Conservation (phyloP, 2,888 invertebrate species). For the Myopa testacea region DNA sequence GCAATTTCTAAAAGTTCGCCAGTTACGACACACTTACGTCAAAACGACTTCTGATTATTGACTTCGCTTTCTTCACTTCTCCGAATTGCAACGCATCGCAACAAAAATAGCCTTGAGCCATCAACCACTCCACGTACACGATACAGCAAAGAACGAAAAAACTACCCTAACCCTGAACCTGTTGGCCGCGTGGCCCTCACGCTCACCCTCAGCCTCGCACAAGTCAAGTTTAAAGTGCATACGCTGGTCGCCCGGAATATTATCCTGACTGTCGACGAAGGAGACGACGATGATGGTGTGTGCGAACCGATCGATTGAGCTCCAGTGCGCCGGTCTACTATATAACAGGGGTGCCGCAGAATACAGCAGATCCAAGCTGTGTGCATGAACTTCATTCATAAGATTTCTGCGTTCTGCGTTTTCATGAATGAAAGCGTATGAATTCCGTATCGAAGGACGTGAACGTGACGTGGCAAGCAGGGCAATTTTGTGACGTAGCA, state of each 20-base stretch:
- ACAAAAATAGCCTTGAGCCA: background rate
- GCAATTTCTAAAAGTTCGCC: too few species aligned
- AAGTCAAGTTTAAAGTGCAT: slow-evolving; percentile 19
- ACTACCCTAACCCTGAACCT: slow-evolving; percentile 30
- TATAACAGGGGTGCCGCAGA: slow-evolving; percentile 46
- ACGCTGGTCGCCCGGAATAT: background rate
- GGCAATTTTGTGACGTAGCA: slow-evolving; percentile 38
- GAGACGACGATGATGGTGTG: background rate
- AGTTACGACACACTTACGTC: too few species aligned
- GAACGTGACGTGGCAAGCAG: slow-evolving; percentile 11
- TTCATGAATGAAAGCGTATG: slow-evolving; percentile 59
- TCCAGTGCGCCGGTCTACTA: slow-evolving; percentile 48
- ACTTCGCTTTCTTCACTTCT: background rate
- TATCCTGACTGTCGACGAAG: background rate
- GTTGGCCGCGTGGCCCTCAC: slow-evolving; percentile 7
- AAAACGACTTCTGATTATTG: background rate
- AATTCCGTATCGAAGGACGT: too few species aligned
- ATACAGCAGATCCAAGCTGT: slow-evolving; percentile 20
- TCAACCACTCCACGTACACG: background rate
- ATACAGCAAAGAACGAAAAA: background rate
- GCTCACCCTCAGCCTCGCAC: slow-evolving; percentile 22
- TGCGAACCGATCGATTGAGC: slow-evolving; percentile 51
- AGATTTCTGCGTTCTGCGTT: slow-evolving; percentile 29
- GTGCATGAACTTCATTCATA: slow-evolving; percentile 56
- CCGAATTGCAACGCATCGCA: background rate